Evolutionary conservation across 2,113 vertebrate species (phyloP).

Genomic region (Melanotaenia duboulayi): DNA sequence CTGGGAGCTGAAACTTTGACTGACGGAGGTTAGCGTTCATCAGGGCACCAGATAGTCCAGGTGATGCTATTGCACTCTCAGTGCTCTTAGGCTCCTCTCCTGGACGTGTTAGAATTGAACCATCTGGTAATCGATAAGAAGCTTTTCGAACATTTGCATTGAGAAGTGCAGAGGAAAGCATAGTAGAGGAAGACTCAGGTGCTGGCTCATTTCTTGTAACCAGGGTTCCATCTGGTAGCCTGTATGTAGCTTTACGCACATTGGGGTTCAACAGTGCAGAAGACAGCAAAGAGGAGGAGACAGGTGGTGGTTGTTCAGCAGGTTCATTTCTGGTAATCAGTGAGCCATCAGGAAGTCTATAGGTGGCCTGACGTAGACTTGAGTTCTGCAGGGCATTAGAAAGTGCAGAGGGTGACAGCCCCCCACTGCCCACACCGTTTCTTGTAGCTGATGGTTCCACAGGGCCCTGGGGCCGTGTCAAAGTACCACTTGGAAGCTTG

Average conservation of each 20-base stretch:
- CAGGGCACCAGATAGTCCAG: slow-evolving; percentile 58
- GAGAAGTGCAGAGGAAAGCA: slow-evolving; percentile 72
- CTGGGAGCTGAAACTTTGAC: slow-evolving; percentile 69
- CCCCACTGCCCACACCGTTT: slow-evolving; percentile 22
- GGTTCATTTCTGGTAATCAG: slow-evolving; percentile 71
- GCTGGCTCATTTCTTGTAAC: slow-evolving; percentile 59
- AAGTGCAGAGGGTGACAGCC: slow-evolving; percentile 58
- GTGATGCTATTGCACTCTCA: slow-evolving; percentile 44
- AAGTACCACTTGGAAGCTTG: slow-evolving; percentile 71
- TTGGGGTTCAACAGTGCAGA: slow-evolving; percentile 66
- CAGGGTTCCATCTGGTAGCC: slow-evolving; percentile 70
- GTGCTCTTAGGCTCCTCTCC: slow-evolving; percentile 35
- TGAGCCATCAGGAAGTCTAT: slow-evolving; percentile 78
- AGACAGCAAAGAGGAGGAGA: slow-evolving; percentile 65
- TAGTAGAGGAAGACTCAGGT: slow-evolving; percentile 47
- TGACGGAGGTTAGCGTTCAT: slow-evolving; percentile 69
- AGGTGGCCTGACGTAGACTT: slow-evolving; percentile 72
- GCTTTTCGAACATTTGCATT: slow-evolving; percentile 66
- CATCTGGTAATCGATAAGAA: slow-evolving; percentile 68
- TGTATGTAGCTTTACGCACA: slow-evolving; percentile 68
- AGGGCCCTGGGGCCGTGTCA: slow-evolving; percentile 57
- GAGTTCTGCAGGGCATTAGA: slow-evolving; percentile 76
- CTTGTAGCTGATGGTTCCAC: slow-evolving; percentile 27
- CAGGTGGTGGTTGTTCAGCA: slow-evolving; percentile 39
- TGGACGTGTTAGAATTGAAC: slow-evolving; percentile 58